These are phyloP conservation scores for Hololepta plana DNA, from an alignment of 2,888 invertebrate species.

Conservation along the genomic window DNA sequence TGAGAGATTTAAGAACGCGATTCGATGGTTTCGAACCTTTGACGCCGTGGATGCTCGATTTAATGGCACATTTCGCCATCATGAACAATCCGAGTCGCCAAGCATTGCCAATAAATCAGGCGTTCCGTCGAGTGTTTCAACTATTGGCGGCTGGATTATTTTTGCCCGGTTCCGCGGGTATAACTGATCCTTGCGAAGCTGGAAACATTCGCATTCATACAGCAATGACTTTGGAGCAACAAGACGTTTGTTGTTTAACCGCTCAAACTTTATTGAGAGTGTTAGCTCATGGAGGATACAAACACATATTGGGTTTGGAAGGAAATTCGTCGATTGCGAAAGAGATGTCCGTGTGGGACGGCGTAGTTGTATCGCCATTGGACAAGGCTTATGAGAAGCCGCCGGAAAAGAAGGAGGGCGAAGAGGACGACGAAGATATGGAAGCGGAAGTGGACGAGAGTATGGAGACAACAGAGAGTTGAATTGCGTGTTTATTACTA, in stretches of 20 bases:
- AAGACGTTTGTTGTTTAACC: constrained; percentile 84
- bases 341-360: constrained; percentile 94
- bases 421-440: constrained; percentile 48
- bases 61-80: constrained; percentile 88
- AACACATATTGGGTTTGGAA: constrained; percentile 64
- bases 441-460: constrained; percentile 39
- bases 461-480: constrained; percentile 29
- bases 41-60: constrained; percentile 92
- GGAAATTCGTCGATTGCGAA: constrained; percentile 36
- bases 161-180: constrained; percentile 82
- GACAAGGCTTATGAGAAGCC: constrained; percentile 82
- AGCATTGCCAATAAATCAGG: constrained; percentile 80
- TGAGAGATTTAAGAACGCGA: constrained; percentile 80
- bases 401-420: constrained; percentile 56
- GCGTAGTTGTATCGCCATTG: constrained; percentile 88
- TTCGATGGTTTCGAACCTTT: constrained; percentile 82
- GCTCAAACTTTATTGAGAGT: constrained; percentile 86
- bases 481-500: constrained; percentile 5
- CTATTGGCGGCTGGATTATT: constrained; percentile 86
- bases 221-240: constrained; percentile 74
- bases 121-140: constrained; percentile 80
- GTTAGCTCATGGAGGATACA: constrained; percentile 82
- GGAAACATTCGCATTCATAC: constrained; percentile 81
- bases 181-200: constrained; percentile 87
- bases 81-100: constrained; percentile 91